These are phyloP conservation scores for Empis stercorea DNA, from an alignment of 2,888 invertebrate genomes.

Conservation along the genomic window DNA sequence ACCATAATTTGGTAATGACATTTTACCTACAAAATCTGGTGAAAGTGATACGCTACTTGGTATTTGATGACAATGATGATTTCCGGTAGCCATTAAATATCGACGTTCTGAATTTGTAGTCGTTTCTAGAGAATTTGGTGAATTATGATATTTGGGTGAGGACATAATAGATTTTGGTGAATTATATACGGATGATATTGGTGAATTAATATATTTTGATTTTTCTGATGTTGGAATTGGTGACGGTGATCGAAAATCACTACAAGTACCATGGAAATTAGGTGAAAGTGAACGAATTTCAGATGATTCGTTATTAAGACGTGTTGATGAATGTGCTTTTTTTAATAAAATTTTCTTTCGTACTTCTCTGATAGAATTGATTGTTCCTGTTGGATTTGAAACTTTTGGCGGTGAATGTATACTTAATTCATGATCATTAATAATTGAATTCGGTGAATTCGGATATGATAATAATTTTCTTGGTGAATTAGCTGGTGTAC, in stretches of 20 bases:
- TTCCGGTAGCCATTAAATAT: slow-evolving; percentile 7
- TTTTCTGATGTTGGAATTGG: not conserved
- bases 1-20: slow-evolving; percentile 15
- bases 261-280: too few species aligned
- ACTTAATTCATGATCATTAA: too few species aligned
- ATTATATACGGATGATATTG: slow-evolving; percentile 10
- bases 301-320: too few species aligned
- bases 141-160: slow-evolving; percentile 12
- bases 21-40: slow-evolving; percentile 16
- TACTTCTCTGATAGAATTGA: too few species aligned
- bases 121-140: slow-evolving; percentile 23
- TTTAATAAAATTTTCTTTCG: too few species aligned
- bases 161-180: slow-evolving; percentile 13
- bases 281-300: too few species aligned
- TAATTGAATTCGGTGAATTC: too few species aligned
- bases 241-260: not conserved
- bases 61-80: slow-evolving; percentile 3
- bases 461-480: too few species aligned
- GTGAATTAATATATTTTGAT: not conserved
- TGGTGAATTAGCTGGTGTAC: too few species aligned
- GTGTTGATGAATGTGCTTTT: too few species aligned
- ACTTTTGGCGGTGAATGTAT: too few species aligned
- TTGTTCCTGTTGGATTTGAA: too few species aligned
- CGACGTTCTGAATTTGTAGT: slow-evolving; percentile 25
- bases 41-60: slow-evolving; percentile 8